Conservation (phyloP, 2,113 vertebrate genomes). For the Jaculus jaculus region DNA sequence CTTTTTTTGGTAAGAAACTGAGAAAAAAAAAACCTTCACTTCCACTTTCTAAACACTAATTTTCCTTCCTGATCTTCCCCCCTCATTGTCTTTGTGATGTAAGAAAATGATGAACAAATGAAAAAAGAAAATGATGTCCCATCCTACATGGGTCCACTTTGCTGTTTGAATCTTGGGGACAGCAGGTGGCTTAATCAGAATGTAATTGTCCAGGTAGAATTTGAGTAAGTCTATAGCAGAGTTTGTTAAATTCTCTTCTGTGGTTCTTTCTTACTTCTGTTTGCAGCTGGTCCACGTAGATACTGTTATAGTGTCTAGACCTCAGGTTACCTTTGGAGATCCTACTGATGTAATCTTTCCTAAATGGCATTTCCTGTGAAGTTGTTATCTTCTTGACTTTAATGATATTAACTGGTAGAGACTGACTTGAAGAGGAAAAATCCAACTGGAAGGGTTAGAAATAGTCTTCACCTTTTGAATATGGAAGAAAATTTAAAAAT, state of each 20-base stretch:
- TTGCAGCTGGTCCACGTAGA: neutral
- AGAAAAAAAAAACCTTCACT: neutral
- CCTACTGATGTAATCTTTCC: neutral
- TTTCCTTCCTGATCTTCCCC: neutral
- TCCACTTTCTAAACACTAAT: neutral
- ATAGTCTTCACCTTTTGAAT: neutral
- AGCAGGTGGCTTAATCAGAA: neutral
- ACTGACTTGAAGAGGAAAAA: neutral
- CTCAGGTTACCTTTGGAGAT: fast-evolving
- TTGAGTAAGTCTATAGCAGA: neutral
- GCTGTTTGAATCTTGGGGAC: neutral
- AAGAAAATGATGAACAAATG: neutral
- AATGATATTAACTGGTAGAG: neutral
- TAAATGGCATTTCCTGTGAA: neutral
- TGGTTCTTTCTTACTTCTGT: neutral
- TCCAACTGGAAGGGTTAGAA: neutral
- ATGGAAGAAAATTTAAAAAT: neutral
- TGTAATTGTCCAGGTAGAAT: neutral
- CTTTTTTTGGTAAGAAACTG: neutral
- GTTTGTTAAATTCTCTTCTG: neutral
- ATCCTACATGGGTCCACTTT: neutral
- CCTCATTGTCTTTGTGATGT: neutral
- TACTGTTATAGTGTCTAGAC: neutral
- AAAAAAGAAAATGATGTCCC: too few species aligned
- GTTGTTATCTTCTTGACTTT: neutral